Evolutionary conservation across 92 coral and sea anemone genomes (phyloP).

Genomic region (Phymanthus crucifer): DNA sequence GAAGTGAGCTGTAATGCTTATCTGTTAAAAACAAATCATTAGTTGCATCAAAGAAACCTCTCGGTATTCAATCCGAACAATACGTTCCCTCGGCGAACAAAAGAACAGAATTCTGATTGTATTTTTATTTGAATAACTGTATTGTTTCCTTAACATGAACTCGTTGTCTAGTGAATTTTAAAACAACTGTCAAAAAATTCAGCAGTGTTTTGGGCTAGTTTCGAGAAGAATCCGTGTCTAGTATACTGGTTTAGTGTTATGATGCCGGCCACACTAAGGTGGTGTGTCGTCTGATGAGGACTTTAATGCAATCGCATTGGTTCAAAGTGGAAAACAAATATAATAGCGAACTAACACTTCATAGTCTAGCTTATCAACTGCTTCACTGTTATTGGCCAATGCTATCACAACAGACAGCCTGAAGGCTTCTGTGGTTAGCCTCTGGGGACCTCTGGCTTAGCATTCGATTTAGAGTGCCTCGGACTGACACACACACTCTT

Average conservation of each 20-base stretch:
- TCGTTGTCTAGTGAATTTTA: neutral
- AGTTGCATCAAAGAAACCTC: neutral
- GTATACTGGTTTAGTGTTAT: neutral
- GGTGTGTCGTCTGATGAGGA: constrained; percentile 14
- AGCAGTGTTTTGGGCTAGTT: neutral
- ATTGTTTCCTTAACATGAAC: constrained; percentile 8
- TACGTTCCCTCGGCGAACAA: neutral
- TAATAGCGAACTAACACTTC: constrained; percentile 17
- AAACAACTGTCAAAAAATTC: neutral
- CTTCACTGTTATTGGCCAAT: constrained; percentile 29
- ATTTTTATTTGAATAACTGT: constrained; percentile 16
- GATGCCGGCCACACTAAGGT: constrained; percentile 2
- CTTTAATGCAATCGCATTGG: constrained; percentile 2
- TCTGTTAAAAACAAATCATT: neutral
- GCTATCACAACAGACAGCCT: constrained; percentile 24
- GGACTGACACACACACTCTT: constrained; percentile 8
- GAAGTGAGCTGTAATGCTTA: neutral
- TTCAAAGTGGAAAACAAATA: constrained; percentile 5
- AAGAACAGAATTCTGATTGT: constrained; percentile 21
- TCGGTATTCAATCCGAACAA: constrained; percentile 3
- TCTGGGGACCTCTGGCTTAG: constrained; percentile 33
- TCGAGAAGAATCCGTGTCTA: neutral
- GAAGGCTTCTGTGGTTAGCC: constrained; percentile 38
- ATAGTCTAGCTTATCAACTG: constrained; percentile 14
- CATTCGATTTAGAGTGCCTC: neutral